These are phyloP conservation scores for Oceanodroma leucorhoa DNA, from an alignment of 2,797 vertebrate genomes.

Conservation along the genomic window DNA sequence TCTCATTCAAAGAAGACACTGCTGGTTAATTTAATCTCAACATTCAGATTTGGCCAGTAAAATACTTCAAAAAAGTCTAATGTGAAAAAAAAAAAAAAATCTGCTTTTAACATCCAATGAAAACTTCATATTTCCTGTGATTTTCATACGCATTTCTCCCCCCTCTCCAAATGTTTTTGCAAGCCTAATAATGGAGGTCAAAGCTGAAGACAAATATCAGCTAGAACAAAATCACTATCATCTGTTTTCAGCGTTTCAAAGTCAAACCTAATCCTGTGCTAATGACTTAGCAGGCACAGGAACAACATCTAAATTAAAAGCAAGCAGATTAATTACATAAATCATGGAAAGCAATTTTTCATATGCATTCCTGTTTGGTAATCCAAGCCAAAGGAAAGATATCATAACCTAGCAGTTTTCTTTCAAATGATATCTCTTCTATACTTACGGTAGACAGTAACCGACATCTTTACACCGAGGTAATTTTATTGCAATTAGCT, in stretches of 20 bases:
- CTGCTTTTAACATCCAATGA: neutral
- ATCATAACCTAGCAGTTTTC: neutral
- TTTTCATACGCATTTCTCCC: neutral
- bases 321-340: constrained; percentile 41
- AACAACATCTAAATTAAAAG: constrained; percentile 52
- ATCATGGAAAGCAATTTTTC: constrained; percentile 26
- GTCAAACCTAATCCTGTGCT: constrained; percentile 32
- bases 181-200: neutral
- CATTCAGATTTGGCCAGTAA: neutral
- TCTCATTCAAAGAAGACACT: constrained; percentile 31
- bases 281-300: constrained; percentile 44
- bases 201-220: neutral
- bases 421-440: neutral
- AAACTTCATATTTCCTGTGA: neutral
- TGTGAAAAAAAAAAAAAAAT: neutral
- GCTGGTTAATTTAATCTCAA: constrained; percentile 50
- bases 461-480: neutral
- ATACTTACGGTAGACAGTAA: neutral
- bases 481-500: neutral
- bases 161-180: neutral
- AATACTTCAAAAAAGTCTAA: neutral
- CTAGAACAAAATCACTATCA: neutral
- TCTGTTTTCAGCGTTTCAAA: constrained; percentile 11
- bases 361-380: neutral
- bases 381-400: neutral